Base-by-base conservation (phyloP, 2,113 vertebrate species). In the Aviceda subcristata region DNA sequence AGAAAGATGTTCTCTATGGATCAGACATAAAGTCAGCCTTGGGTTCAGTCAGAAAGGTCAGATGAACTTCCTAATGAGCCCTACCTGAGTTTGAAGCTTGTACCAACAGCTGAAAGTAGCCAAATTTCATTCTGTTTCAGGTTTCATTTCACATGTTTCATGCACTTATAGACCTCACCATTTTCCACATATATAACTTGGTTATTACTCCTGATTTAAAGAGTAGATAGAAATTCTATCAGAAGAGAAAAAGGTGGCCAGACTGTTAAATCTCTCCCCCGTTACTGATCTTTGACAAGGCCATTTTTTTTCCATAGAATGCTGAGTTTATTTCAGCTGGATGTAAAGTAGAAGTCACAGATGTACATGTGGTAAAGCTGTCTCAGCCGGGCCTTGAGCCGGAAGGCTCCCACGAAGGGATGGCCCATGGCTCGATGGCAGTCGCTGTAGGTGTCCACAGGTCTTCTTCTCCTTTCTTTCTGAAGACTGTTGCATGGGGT, bases 61-160 rank as follows among this genome's bases (percentile, higher is more conserved):
- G 62, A 51, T 57, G 66, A 96, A 94, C 89, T 94, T 95, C 91
- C 50, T 97, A 97, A 97, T 79, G 89, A 97, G 81, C 92, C 79
- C 86, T 95, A 91, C 83, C 76, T 64, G 86, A 94, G 88, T 83
- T 94, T 95, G 90, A 88, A 91, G 41, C 50, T 87, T 73, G 20
- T 72, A 73, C 46, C 0, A 1, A 62, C n/a, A 79, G 64, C 57
- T 82, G 69, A 92, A 97, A 81, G 60, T 15, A 82, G 69, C 78
- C 10, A 81, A 91, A 97, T 94, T 95, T 93, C 77, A 81, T 30
- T 94, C 60, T 1, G 6, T 93, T 94, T 86, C 79, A 91, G 76
- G 27, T 89, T 92, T 88, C 34, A 72, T 94, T 97, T 95, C 63
- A 84, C 22, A 63, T n/a, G 9, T 83, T 88, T 59, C 53, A 72